Conservation (phyloP, 2,113 vertebrate species). For the Pedetes capensis region DNA sequence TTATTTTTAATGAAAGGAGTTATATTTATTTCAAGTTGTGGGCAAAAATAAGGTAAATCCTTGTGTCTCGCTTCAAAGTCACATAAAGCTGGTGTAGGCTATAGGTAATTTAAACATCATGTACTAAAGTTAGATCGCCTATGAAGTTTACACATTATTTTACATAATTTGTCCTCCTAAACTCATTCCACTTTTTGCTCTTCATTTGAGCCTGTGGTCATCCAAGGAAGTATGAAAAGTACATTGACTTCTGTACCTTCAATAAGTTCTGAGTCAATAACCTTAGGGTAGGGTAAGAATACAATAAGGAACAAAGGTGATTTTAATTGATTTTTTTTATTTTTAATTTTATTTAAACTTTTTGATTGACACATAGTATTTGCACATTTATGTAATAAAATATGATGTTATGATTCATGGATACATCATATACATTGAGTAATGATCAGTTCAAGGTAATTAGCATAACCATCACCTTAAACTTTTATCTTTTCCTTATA, state of each 20-base stretch:
- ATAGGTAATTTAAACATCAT: neutral
- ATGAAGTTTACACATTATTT: neutral
- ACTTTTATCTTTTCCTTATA: neutral
- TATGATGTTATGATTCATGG: neutral
- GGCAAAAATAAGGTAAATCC: neutral
- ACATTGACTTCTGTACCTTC: neutral
- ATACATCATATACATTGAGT: neutral
- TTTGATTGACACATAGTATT: neutral
- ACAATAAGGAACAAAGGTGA: neutral
- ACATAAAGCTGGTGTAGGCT: neutral
- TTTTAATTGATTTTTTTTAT: neutral
- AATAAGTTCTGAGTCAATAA: neutral
- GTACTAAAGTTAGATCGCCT: neutral
- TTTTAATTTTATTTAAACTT: neutral
- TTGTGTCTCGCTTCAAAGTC: neutral
- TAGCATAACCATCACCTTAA: neutral
- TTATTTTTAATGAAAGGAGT: neutral
- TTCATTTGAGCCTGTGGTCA: neutral
- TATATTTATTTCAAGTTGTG: neutral
- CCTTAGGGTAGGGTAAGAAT: neutral
- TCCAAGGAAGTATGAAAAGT: neutral
- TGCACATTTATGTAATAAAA: neutral
- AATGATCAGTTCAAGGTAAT: neutral
- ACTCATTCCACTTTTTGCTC: neutral
- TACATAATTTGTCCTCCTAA: neutral